Conservation (phyloP, 2,797 vertebrate species). For the Lagodon rhomboides region DNA sequence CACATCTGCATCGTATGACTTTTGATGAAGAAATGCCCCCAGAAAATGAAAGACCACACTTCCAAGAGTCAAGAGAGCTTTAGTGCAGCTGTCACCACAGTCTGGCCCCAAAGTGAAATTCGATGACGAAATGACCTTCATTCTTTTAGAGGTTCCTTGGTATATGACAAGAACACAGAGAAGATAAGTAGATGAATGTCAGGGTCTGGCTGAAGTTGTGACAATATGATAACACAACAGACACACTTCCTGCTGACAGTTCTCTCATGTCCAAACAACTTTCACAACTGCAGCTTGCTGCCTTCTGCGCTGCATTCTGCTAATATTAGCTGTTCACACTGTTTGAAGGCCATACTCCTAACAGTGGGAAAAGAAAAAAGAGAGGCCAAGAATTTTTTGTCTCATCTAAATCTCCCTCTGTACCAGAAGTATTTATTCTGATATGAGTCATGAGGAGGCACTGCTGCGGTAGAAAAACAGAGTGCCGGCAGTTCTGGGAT, state of each 20-base stretch:
- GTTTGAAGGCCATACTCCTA: background rate
- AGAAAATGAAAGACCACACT: too few species aligned
- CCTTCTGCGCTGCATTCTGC: background rate
- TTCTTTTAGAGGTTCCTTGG: too few species aligned
- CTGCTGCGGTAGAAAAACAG: background rate
- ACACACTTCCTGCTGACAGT: background rate
- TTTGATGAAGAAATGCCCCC: too few species aligned
- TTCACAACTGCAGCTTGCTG: background rate
- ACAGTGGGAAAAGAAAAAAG: background rate
- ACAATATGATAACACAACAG: background rate
- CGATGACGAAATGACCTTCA: too few species aligned
- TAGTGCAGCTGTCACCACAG: too few species aligned
- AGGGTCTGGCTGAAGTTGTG: background rate
- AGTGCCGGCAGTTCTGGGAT: background rate
- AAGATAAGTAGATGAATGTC: background rate
- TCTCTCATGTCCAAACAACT: background rate
- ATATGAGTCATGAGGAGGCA: too few species aligned
- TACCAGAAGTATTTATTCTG: background rate
- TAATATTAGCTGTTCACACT: background rate
- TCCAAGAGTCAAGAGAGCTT: too few species aligned
- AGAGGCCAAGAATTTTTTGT: background rate
- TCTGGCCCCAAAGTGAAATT: too few species aligned
- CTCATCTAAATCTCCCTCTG: background rate
- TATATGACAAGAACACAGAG: background rate
- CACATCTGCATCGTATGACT: too few species aligned